Conservation (phyloP, 35 echinoderm and acorn worm genomes). For the Ptychodera flava region DNA sequence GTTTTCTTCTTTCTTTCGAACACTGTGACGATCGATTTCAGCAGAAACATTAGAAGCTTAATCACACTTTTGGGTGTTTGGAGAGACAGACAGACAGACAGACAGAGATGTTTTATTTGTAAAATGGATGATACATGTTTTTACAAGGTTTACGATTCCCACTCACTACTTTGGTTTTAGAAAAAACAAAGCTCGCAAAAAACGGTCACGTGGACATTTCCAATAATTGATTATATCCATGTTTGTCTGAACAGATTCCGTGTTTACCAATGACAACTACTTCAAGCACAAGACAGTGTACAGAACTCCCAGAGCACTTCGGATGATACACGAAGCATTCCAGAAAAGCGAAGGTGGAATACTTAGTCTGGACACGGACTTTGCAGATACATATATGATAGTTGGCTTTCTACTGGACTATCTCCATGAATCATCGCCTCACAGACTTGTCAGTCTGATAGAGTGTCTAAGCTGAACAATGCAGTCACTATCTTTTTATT, state of each 20-base stretch:
- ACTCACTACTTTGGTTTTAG: too few species aligned
- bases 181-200: too few species aligned
- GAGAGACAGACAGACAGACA: too few species aligned
- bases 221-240: neutral
- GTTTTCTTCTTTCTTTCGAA: too few species aligned
- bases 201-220: neutral
- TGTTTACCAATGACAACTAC: conserved; percentile 12
- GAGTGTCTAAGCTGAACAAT: too few species aligned
- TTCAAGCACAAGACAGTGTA: conserved; percentile 36
- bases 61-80: too few species aligned
- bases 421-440: conserved; percentile 21
- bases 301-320: conserved; percentile 38
- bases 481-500: too few species aligned
- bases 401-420: conserved; percentile 42
- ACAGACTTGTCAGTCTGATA: conserved; percentile 15
- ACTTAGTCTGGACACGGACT: conserved; percentile 26
- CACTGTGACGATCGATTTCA: too few species aligned
- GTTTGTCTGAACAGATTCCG: neutral
- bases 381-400: conserved; percentile 36
- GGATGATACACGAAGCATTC: conserved; percentile 29
- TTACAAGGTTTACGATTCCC: too few species aligned
- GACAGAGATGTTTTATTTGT: too few species aligned
- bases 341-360: conserved; percentile 19
- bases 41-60: too few species aligned
- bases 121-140: too few species aligned